These are phyloP conservation scores for Oryzaephilus surinamensis DNA, from an alignment of 1,140 invertebrate species.

Conservation along the genomic window DNA sequence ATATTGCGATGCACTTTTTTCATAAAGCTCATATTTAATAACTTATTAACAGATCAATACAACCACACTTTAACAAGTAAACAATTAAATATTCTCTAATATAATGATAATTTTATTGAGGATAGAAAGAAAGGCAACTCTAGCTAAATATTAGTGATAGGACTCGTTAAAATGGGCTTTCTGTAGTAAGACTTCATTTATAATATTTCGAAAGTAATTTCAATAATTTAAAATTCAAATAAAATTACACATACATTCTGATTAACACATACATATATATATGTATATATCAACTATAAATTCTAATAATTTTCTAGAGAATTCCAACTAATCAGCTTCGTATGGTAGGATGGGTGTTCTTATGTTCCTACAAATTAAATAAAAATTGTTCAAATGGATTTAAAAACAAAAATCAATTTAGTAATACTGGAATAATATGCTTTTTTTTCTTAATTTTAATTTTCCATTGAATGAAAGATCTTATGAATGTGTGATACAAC, in stretches of 20 bases:
- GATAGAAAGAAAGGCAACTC: too few species aligned
- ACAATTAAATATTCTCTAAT: constrained; percentile 4
- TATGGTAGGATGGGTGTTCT: constrained; percentile 35
- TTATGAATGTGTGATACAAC: neutral
- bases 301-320: constrained; percentile 8
- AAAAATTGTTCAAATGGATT: too few species aligned
- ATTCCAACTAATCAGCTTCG: constrained; percentile 26
- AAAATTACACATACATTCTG: constrained; percentile 16
- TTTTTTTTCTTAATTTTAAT: neutral
- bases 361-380: constrained; percentile 29
- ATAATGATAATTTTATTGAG: too few species aligned
- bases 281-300: constrained; percentile 14
- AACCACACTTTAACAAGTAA: constrained; percentile 6
- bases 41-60: constrained; percentile 4
- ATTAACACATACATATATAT: constrained; percentile 9
- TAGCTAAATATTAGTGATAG: too few species aligned
- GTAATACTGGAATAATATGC: too few species aligned
- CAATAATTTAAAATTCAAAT: too few species aligned
- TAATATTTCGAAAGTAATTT: too few species aligned
- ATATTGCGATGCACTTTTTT: too few species aligned
- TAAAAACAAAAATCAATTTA: too few species aligned
- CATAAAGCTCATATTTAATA: constrained; percentile 5
- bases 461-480: neutral
- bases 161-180: too few species aligned
- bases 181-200: too few species aligned